phyloP scores from a whole-genome alignment of 2,797 vertebrate species.

The Gallinago nigripennis region DNA sequence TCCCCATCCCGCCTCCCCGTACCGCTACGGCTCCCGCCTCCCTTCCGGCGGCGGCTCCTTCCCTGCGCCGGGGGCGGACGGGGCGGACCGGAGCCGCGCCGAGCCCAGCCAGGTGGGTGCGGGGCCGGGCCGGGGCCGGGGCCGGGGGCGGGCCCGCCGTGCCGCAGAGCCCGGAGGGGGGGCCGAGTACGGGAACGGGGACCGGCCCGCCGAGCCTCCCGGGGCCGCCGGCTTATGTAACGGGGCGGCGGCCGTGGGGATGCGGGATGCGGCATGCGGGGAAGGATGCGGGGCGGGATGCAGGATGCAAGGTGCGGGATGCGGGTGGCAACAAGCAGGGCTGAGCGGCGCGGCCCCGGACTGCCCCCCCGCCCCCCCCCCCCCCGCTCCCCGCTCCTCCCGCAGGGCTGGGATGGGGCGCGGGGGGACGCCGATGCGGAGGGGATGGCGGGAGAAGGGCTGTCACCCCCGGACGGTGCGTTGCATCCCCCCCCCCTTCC shows the following conservation, averaged over 20 bases:
- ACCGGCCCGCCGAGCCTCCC: slow-evolving; percentile 41
- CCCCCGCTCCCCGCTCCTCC: neutral
- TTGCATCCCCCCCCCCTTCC: neutral
- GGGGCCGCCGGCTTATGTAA: slow-evolving; percentile 57
- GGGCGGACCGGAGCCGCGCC: slow-evolving; percentile 10
- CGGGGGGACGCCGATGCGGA: neutral
- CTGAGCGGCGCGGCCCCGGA: no score
- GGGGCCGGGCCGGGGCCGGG: neutral
- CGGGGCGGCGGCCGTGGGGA: slow-evolving; percentile 56
- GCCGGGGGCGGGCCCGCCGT: neutral
- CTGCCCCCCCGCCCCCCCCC: neutral
- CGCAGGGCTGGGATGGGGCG: neutral
- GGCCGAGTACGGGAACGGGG: neutral
- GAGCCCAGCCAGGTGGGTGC: slow-evolving; percentile 35
- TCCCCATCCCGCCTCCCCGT: neutral
- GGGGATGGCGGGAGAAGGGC: neutral
- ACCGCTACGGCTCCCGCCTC: slow-evolving; percentile 29
- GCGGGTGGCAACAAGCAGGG: no score
- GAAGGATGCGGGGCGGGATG: no score
- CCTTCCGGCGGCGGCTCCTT: slow-evolving; percentile 39
- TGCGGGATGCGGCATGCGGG: slow-evolving; percentile 24
- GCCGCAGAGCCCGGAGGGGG: slow-evolving; percentile 13
- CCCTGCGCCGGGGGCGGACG: slow-evolving; percentile 27
- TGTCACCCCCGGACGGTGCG: neutral
- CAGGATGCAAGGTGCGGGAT: no score